phyloP scores from a whole-genome alignment of 2,888 invertebrate genomes.

The Macrostomum cliftonense region DNA sequence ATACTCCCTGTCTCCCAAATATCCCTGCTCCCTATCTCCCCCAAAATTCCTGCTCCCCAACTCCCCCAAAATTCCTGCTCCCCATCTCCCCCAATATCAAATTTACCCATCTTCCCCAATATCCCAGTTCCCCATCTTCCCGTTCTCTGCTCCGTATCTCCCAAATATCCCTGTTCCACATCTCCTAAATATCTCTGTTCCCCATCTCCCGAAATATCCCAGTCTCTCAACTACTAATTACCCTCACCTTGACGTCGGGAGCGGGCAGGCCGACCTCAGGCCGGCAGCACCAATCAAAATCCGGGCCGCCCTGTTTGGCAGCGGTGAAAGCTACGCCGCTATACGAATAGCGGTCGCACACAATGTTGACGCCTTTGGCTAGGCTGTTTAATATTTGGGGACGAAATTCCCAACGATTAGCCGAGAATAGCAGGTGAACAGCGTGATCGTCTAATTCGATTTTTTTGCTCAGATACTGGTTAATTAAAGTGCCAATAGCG shows the following conservation, averaged over 20 bases:
- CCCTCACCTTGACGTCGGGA: slow-evolving; percentile 54
- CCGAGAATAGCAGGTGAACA: slow-evolving; percentile 74
- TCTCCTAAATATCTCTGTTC: too few relatives aligned
- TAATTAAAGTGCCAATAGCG: slow-evolving; percentile 57
- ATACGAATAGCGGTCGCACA: slow-evolving; percentile 81
- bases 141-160: too few relatives aligned
- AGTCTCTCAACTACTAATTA: too few relatives aligned
- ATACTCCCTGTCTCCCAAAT: too few relatives aligned
- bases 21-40: too few relatives aligned
- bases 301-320: slow-evolving; percentile 24
- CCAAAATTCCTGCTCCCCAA: too few relatives aligned
- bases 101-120: too few relatives aligned
- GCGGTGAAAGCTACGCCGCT: slow-evolving; percentile 62
- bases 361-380: slow-evolving; percentile 53
- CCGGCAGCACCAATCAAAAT: slow-evolving; percentile 59
- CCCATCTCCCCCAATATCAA: too few relatives aligned
- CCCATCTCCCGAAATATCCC: too few relatives aligned
- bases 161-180: too few relatives aligned
- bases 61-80: too few relatives aligned
- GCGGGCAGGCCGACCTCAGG: slow-evolving; percentile 66
- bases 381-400: slow-evolving; percentile 48
- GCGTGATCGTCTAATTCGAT: slow-evolving; percentile 55
- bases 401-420: slow-evolving; percentile 45
- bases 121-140: too few relatives aligned
- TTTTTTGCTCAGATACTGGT: slow-evolving; percentile 55